Evolutionary conservation across 2,888 invertebrate genomes (phyloP).

Genomic region (Megastigmus dorsalis): DNA sequence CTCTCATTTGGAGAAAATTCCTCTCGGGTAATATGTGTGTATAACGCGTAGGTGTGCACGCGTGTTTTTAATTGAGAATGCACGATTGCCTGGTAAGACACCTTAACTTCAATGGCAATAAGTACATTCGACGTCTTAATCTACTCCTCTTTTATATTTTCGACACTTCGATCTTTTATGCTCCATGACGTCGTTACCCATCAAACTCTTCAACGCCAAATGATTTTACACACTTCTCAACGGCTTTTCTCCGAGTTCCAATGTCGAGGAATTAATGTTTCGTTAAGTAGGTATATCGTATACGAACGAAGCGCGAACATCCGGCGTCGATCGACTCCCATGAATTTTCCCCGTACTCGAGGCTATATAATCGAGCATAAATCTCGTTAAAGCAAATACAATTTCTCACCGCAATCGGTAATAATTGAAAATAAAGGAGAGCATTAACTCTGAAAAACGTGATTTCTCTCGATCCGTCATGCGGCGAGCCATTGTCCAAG

Average conservation of each 20-base stretch:
- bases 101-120: not conserved
- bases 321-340: not conserved
- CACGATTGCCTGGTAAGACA: not conserved
- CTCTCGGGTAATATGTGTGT: not conserved
- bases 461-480: slow-evolving; percentile 7
- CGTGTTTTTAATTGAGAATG: slow-evolving; percentile 12
- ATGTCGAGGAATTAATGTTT: slow-evolving; percentile 7
- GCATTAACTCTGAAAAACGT: slow-evolving; percentile 22
- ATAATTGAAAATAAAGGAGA: not conserved
- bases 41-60: not conserved
- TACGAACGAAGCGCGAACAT: not conserved
- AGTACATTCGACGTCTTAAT: slow-evolving; percentile 20
- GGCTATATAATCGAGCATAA: not conserved
- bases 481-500: not conserved
- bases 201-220: not conserved
- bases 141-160: slow-evolving; percentile 6
- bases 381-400: not conserved
- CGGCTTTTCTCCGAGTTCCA: slow-evolving; percentile 2
- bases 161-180: not conserved
- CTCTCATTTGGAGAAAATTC: not conserved
- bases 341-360: not conserved
- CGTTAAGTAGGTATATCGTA: not conserved
- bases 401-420: slow-evolving; percentile 23
- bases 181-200: not conserved
- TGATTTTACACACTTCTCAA: slow-evolving; percentile 12